Evolutionary conservation across 2,797 vertebrate genomes (phyloP), one percentile per base, ranked within the genome.

Genomic region (Yasuhikotakia modesta): DNA sequence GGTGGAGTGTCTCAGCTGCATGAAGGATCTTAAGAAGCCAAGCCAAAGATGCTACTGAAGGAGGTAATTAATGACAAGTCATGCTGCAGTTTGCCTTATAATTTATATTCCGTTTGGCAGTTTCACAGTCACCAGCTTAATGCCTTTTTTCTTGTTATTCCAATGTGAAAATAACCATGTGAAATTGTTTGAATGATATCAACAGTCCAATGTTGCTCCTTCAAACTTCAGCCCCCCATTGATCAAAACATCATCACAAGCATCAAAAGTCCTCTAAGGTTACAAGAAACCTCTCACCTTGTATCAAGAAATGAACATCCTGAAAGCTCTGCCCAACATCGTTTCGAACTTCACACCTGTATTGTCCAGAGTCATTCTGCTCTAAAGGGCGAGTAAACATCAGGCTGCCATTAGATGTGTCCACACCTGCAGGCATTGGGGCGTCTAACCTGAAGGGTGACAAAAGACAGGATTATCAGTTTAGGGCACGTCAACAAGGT

Each of bases 351-450:
- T 95, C 95, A 84, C 97, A 99, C 83, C 95, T 84, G 0, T 98
- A 99, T 78, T 95, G 93, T 67, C 96, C 97, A n/a, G 95, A 97
- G 89, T 98, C 95, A 83, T 96, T 99, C 70, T 90, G 93, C 83
- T 93, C 94, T 92, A 99, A 71, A 0, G 96, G 95, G 52, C 92
- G 92, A 69, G 87, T 93, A 91, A 99, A 99, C 81, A 93, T 88
- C 67, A 99, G 91, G 82, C 91, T 97, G 81, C 91, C 94, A 89
- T 98, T 97, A 81, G 91, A 91, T 84, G 93, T 89, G 30, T 92
- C 82, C 79, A 97, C 91, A 30, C 96, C 95, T 24, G 94, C 92
- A n/a, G 96, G 97, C 94, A 97, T 96, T 2, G 87, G 86, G 73
- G 93, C 94, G 83, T 97, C 95, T 92, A 95, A 90, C 86, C 97